Percentiles rank a stretch among this genome's conserved stretches.
These are phyloP conservation scores for Theristicus caerulescens DNA, from an alignment of 2,113 vertebrate genomes.

Conservation along the genomic window DNA sequence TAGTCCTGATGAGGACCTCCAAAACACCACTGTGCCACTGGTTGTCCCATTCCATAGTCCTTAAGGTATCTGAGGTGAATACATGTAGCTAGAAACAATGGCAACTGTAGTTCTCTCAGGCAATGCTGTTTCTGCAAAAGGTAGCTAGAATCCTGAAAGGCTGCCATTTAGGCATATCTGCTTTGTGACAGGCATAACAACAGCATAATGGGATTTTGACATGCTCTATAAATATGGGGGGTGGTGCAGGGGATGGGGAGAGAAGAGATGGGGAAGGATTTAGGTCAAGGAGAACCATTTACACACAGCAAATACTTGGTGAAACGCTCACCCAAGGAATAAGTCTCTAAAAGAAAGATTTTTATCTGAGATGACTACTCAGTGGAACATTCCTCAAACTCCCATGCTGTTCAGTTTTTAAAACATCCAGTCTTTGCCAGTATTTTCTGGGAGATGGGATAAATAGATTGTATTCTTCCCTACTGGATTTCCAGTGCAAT, in stretches of 20 bases:
- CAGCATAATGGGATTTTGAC: background rate
- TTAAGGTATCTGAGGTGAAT: background rate
- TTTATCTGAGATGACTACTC: background rate
- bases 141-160: background rate
- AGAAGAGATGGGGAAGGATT: background rate
- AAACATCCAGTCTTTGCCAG: background rate
- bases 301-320: background rate
- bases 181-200: background rate
- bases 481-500: background rate
- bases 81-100: background rate
- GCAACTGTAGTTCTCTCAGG: background rate
- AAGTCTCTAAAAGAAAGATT: background rate
- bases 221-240: background rate
- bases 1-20: background rate
- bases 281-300: background rate
- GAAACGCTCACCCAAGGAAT: background rate
- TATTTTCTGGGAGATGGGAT: background rate
- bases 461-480: background rate
- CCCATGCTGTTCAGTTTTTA: background rate
- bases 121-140: background rate
- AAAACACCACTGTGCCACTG: background rate
- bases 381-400: background rate
- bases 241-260: background rate
- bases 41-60: background rate
- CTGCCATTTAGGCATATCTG: background rate